Conservation (phyloP, 2,888 invertebrate genomes). For the Pristionchus exspectatus region DNA sequence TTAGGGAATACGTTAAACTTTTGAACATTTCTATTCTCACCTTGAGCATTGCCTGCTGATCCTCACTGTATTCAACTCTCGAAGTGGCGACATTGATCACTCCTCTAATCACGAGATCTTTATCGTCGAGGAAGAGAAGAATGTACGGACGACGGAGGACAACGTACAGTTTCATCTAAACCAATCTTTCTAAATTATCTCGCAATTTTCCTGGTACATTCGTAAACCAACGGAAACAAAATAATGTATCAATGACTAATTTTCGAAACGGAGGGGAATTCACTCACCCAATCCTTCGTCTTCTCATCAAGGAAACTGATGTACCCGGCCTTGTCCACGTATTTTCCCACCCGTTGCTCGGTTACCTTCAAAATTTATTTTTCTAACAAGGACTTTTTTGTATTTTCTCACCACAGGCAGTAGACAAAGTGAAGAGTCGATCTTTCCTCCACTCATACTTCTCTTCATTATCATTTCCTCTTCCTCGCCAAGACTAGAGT, state of each 20-base stretch:
- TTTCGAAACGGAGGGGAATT: background rate
- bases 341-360: constrained; percentile 95
- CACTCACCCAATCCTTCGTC: constrained; percentile 95
- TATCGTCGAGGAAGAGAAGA: constrained; percentile 97
- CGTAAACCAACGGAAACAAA: background rate
- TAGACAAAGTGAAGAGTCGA: constrained; percentile 63
- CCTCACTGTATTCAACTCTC: constrained; percentile 98
- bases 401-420: constrained; percentile 67
- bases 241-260: too few species aligned
- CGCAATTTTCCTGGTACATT: background rate
- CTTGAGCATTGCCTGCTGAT: constrained; percentile 95
- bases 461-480: constrained; percentile 71
- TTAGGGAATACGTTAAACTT: too few species aligned
- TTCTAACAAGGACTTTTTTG: background rate
- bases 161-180: constrained; percentile 79
- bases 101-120: constrained; percentile 97
- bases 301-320: constrained; percentile 98
- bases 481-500: constrained; percentile 65
- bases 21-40: constrained; percentile 80
- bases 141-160: constrained; percentile 98
- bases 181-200: background rate
- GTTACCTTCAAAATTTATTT: constrained; percentile 63
- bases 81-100: constrained; percentile 97
- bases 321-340: constrained; percentile 95
- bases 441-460: constrained; percentile 70